Base-by-base conservation (phyloP, 1,140 invertebrate species). In the Drosophila tristis region DNA sequence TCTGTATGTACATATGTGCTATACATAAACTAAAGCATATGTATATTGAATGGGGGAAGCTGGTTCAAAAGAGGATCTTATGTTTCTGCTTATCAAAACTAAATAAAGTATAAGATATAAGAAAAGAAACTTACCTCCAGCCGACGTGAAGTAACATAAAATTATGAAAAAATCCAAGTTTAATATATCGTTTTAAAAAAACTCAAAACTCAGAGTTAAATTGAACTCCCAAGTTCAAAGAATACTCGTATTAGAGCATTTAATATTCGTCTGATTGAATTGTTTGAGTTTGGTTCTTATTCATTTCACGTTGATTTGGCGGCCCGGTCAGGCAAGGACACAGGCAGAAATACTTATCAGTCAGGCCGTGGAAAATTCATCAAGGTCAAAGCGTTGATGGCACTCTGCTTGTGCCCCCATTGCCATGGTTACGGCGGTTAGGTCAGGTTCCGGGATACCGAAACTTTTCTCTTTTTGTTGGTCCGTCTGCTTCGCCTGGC, bases 371-470 rank as follows among this genome's bases (percentile, higher is more conserved):
- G 53, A 74, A 74, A 59, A 65, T 72, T 68, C 63, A 65, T 76
- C 78, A 82, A 82, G 84, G 84, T 86, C 79, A 82, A 79, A 82
- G 70, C 54, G 63, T 89, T 89, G 75, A 76, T 66, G 74, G 75
- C 49, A 56, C 55, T 65, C 67, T 47, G 23, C 60, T 29, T 59
- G 31, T 49, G 59, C 49, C 23, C 16, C 63, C 50, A 35, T 68
- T 31, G 50, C 8, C 64, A 16, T 50, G 51, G 66, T 65, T 57
- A 68, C 47, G 57, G 64, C 56, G 73, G 73, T 68, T 58, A 57
- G 73, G 78, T 79, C 62, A 64, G 82, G 64, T 70, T 75, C 62
- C 74, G 70, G 61, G 82, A 61, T 70, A 68, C 60, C 70, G 70
- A 54, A 71, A 71, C 53, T 70, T 70, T 58, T 71, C 20, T 39